Base-by-base conservation (phyloP, 2,888 invertebrate species). In the Ennomos quercinarius region DNA sequence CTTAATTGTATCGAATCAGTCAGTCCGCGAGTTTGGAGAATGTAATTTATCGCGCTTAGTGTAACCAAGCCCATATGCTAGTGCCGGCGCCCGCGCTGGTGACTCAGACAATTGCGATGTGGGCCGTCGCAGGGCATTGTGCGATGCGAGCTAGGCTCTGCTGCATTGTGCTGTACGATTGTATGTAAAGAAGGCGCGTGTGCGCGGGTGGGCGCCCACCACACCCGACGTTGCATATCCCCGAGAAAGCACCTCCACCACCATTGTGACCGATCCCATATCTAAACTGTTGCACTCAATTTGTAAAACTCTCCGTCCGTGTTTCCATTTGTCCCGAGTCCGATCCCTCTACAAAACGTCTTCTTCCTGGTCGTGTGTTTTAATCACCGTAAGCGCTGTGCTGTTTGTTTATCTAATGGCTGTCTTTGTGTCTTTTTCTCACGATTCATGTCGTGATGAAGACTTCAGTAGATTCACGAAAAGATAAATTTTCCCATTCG, bases 101-200 rank as follows among this genome's bases (percentile, higher is more conserved):
- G 91, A 91, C 75, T 91, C 91, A 91, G 77, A 83, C 84, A 83
- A 81, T 85, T 73, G 85, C 86, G 82, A 89, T 87, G 91, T 90
- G 88, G 91, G 91, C 77, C 82, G 89, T 67, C 71, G 68, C 71
- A 71, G 74, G 74, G 77, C 74, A 77, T 80, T 81, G 78, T 80
- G 77, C 70, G 63, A 66, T 45, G 49, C 27, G 45, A 67, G 67
- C 68, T 70, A 72, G 69, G 73, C 61, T 73, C 74, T 74, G 76
- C 82, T 77, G 81, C 78, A 82, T 79, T 81, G 79, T 81, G 73
- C 77, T 81, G 79, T 81, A 74, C 77, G 83, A 91, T 91, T 91
- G 91, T 92, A 91, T 91, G 91, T 81, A 88, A 92, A 92, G 86
- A 76, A 90, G 90, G 85, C 82, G 83, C 81, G 81, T 85, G 85